Conservation (phyloP, 2,888 invertebrate species). For the Spilarctia lutea region DNA sequence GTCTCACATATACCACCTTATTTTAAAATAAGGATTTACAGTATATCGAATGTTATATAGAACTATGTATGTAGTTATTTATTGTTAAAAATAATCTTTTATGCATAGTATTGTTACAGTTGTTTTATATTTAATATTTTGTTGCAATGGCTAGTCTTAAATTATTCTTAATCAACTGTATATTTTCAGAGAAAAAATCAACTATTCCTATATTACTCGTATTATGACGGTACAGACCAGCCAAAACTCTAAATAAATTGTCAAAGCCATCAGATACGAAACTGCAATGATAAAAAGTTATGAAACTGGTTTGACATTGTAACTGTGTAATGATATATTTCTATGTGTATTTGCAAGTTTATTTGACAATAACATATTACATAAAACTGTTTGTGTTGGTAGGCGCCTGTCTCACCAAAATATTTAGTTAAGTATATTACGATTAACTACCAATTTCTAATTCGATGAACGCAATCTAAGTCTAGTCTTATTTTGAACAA, state of each 20-base stretch:
- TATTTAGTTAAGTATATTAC: not conserved
- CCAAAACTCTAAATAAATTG: not conserved
- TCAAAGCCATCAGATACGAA: constrained; percentile 4
- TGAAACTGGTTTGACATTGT: constrained; percentile 43
- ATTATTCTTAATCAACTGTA: constrained; percentile 25
- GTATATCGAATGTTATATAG: constrained; percentile 72
- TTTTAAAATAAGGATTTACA: constrained; percentile 78
- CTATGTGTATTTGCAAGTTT: not conserved
- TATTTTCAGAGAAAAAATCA: not conserved
- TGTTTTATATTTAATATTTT: constrained; percentile 49
- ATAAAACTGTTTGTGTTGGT: not conserved
- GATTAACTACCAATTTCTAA: not conserved
- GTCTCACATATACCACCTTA: constrained; percentile 80
- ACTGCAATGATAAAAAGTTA: constrained; percentile 13
- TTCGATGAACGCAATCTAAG: not conserved
- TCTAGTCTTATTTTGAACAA: not conserved
- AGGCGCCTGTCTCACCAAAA: constrained; percentile 47
- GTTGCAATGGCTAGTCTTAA: constrained; percentile 32
- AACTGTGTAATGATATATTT: constrained; percentile 15
- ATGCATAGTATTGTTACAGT: constrained; percentile 69
- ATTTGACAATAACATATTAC: not conserved
- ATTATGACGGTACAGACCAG: not conserved
- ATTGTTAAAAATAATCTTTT: constrained; percentile 71
- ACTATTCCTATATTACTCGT: not conserved
- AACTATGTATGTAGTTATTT: constrained; percentile 81